Conservation (phyloP, 2,113 vertebrate species). For the Hippocampus zosterae region DNA sequence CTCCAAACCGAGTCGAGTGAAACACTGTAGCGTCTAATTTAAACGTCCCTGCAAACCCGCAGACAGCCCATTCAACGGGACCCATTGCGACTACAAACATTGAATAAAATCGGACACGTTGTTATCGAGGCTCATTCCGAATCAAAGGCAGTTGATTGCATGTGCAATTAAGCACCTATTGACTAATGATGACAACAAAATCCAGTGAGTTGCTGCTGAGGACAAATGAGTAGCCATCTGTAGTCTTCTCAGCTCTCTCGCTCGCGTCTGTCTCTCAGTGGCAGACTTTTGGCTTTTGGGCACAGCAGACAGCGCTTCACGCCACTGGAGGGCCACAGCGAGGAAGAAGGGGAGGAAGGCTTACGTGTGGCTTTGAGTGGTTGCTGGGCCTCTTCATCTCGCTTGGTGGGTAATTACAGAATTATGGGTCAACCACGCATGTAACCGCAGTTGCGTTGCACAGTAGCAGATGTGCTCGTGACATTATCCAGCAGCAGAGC, state of each 20-base stretch:
- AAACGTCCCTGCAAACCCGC: neutral
- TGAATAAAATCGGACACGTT: neutral
- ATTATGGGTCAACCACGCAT: constrained; percentile 78
- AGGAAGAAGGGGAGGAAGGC: constrained; percentile 44
- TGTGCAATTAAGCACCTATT: neutral
- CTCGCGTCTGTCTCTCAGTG: constrained; percentile 21
- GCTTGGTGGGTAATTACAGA: constrained; percentile 75
- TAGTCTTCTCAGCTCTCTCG: constrained; percentile 24
- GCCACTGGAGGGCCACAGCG: constrained; percentile 35
- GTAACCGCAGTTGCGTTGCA: constrained; percentile 75
- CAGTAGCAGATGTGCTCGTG: constrained; percentile 80
- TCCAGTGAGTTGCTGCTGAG: constrained; percentile 25
- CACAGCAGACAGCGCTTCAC: constrained; percentile 41
- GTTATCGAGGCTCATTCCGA: neutral
- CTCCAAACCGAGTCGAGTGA: neutral
- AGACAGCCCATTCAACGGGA: neutral
- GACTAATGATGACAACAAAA: constrained; percentile 29
- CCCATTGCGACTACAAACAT: neutral
- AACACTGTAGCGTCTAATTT: neutral
- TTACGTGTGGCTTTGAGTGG: constrained; percentile 64
- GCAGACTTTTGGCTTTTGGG: constrained; percentile 14
- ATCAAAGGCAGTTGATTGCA: neutral
- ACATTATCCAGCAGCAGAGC: constrained; percentile 67
- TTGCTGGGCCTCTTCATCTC: constrained; percentile 72
- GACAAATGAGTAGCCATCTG: constrained; percentile 38